Evolutionary conservation across 2,888 invertebrate species (phyloP), one percentile per base, ranked within the genome.

Genomic region (Agrypnus murinus): DNA sequence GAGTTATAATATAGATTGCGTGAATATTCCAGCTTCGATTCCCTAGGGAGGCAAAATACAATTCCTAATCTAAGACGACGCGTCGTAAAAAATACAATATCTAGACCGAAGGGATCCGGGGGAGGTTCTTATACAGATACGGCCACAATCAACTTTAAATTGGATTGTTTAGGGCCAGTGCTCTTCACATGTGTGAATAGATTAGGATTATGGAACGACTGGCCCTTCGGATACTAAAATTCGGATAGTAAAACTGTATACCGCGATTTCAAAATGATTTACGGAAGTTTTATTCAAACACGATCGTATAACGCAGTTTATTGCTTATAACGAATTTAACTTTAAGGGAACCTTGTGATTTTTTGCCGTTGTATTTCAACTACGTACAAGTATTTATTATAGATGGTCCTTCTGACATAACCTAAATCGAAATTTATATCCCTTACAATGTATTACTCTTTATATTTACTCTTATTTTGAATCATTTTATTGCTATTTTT

Each of bases 1-100:
- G 79, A 81, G 80, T 79, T 80, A 80, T 81, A 82, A 81, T 81
- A 82, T 81, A 81, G 81, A 81, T 81, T 80, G 81, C 80, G 82
- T 77, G 80, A 82, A 82, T 79, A 79, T 81, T 80, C 76, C 71
- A 70, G 66, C 68, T 78, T 77, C 75, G 72, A 78, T 77, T 80
- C 82, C 76, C 81, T 48, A 60, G 81, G 81, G 82, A 79, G 48
- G 74, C 65, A 72, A 74, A n/a, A 74, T 72, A 78, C 77, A 78
- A 77, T 80, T 78, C 80, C 81, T 82, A 82, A 82, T 82, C 82
- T 82, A 77, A 77, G 79, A 78, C 75, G 80, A 75, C 77, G 79
- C 79, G 73, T 82, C 82, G 81, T 83, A 83, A 81, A 82, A 83
- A 82, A 82, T 81, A 81, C 81, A 82, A 82, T 82, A 82, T 80